Percentiles rank a stretch among this genome's conserved stretches.
Evolutionary conservation across 2,797 vertebrate species (phyloP).

Genomic region (Botia kubotai): DNA sequence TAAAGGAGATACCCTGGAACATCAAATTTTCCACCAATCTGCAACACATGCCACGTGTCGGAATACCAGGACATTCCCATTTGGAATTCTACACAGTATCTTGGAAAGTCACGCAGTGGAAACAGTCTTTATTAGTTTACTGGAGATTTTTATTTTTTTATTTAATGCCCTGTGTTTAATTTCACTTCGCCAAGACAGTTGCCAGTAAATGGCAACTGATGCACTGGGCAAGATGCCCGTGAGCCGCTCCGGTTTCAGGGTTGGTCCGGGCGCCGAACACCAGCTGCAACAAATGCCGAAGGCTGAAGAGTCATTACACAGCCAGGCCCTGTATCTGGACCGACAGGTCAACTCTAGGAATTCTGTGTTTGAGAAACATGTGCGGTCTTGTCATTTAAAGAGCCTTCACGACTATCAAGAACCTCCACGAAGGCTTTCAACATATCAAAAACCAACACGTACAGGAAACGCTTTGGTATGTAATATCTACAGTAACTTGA

Average conservation of each 20-base stretch:
- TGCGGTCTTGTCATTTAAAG: not conserved
- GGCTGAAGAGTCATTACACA: slow-evolving; percentile 33
- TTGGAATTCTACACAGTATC: not conserved
- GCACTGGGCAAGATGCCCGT: slow-evolving; percentile 29
- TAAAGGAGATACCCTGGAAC: slow-evolving; percentile 1
- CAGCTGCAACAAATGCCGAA: slow-evolving; percentile 53
- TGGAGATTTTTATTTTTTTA: not conserved
- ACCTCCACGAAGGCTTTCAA: not conserved
- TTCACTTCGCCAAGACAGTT: slow-evolving; percentile 3
- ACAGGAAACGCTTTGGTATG: not conserved
- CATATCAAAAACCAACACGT: not conserved
- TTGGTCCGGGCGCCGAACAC: slow-evolving; percentile 22
- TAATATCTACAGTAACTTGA: not conserved
- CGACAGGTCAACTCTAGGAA: slow-evolving; percentile 32
- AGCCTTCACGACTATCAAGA: not conserved
- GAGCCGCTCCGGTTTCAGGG: slow-evolving; percentile 40
- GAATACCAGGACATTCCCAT: slow-evolving; percentile 25
- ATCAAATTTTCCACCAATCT: slow-evolving; percentile 21
- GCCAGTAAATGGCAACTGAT: slow-evolving; percentile 27
- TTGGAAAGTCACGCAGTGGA: not conserved
- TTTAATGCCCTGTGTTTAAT: slow-evolving; percentile 4
- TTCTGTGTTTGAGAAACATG: not conserved
- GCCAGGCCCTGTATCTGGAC: slow-evolving; percentile 5
- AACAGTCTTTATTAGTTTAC: slow-evolving; percentile 11
- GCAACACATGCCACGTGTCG: slow-evolving; percentile 3